Conservation (phyloP, 2,888 invertebrate species). For the Sericinus montela region DNA sequence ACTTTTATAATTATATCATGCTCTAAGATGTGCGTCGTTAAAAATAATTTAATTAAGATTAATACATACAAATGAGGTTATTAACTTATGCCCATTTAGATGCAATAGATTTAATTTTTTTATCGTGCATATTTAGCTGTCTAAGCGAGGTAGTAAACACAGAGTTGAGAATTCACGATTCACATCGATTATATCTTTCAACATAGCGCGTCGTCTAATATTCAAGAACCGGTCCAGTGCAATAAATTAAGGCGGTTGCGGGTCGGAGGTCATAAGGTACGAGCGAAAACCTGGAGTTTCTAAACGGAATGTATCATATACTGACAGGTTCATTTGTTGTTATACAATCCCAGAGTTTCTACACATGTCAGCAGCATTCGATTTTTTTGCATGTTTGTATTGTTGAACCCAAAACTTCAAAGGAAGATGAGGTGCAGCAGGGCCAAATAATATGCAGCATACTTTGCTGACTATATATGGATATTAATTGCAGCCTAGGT, state of each 20-base stretch:
- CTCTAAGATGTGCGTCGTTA: no score
- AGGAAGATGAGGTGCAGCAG: no score
- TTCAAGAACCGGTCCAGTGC: slow-evolving; percentile 46
- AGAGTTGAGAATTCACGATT: slow-evolving; percentile 27
- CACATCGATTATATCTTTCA: slow-evolving; percentile 29
- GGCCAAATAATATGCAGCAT: no score
- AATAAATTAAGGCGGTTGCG: slow-evolving; percentile 42
- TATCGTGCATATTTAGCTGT: not conserved
- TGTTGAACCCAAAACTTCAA: no score
- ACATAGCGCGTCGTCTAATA: slow-evolving; percentile 32
- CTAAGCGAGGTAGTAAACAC: slow-evolving; percentile 15
- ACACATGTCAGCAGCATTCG: no score
- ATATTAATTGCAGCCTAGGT: no score
- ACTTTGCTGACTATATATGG: no score
- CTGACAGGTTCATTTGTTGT: not conserved
- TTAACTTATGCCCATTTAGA: no score
- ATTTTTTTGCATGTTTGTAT: no score
- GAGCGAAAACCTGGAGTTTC: slow-evolving; percentile 30
- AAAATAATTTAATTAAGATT: no score
- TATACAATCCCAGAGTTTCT: not conserved
- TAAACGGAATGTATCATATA: not conserved
- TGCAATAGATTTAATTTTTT: not conserved
- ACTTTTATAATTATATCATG: no score
- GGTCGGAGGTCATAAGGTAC: slow-evolving; percentile 45
- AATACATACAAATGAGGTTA: no score